Base-by-base conservation (phyloP, 92 coral and sea anemone species). In the Phenganax marumi region DNA sequence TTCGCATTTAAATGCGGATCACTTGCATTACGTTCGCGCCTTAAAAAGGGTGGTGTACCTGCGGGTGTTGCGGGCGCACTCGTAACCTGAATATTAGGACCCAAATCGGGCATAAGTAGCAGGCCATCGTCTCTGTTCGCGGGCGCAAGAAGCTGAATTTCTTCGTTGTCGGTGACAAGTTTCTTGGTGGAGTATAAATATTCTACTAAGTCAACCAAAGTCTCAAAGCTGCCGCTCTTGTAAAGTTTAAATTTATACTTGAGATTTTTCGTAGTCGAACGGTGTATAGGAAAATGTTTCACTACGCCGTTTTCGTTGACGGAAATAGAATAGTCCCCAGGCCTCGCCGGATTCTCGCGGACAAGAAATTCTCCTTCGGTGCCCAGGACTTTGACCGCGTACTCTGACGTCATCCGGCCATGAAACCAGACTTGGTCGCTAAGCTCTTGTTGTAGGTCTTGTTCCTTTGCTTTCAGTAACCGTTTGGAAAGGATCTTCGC, bases 301-400 rank as follows among this genome's bases (percentile, higher is more conserved):
- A 97, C 83, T 16, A 81, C 70, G 17, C 88, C 82, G 24, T 91
- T 87, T 81, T 87, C 75, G 51, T 97, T 91, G 18, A 96, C 91
- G 48, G 91, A 92, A 60, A 96, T 74, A 64, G 90, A 89, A 71
- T 90, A 96, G 76, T 90, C 85, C 8, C 99, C 99, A 46, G 99
- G 97, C 85, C 85, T 92, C 12, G 99, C 97, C 0, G 99, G 99
- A 50, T 96, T 97, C 80, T 96, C 99, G 24, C 99, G 92, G 49
- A 96, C 99, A 75, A 96, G 88, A 75, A 96, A 96, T 81, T 96
- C 92, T 2, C 99, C 99, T 75, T 89, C 91, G 43, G 87, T 90
- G 14, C 89, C 86, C 70, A 96, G 73, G 25, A 88, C 86, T 53
- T 91, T 91, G 52, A 92, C 99, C 14, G 97, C 99, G 85, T 87